Base-by-base conservation (phyloP, 2,888 invertebrate species). In the Microctonus brassicae region DNA sequence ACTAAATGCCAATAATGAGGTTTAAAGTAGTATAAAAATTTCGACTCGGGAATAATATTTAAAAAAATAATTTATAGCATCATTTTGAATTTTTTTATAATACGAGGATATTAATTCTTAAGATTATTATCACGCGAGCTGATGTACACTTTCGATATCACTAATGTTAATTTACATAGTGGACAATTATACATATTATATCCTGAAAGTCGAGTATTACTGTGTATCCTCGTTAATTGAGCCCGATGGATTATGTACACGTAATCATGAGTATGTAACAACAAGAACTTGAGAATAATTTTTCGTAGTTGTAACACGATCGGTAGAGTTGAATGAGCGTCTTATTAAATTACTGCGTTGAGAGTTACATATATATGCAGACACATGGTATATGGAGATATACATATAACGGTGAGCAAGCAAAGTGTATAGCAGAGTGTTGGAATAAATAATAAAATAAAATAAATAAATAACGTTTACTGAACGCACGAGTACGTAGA, bases 281-380 rank as follows among this genome's bases (percentile, higher is more conserved):
- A 69, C 52, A 63, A 57, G n/a, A 55, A 13, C 53, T 29, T 47
- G 55, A 63, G 47, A 52, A 69, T 71, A 68, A 63, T 58, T 73
- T 68, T 55, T 68, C 68, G 70, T 64, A 60, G 74, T 74, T 72
- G 75, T 75, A 75, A 75, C 60, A 33, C 68, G 75, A 75, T 74
- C 74, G 70, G 66, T 20, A 42, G 70, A 66, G 66, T 74, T 70
- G 67, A 60, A 63, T 64, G 73, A 65, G 65, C 52, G 58, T 42
- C 29, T 62, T 62, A 62, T 62, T 39, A 39, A 62, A 39, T 62
- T 62, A 39, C 42, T 22, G 26, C 36, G 36, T 55, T 55, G 39
- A 24, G 34, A 34, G 17, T n/a, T n/a, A n/a, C n/a, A 33, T 60
- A 13, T 24, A 10, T 60, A 36, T 34, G 24, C 17, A 10, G 10